Percentiles rank a stretch among this genome's conserved stretches.
phyloP scores from a whole-genome alignment of 2,888 invertebrate genomes.

The Drosophila algonquin region DNA sequence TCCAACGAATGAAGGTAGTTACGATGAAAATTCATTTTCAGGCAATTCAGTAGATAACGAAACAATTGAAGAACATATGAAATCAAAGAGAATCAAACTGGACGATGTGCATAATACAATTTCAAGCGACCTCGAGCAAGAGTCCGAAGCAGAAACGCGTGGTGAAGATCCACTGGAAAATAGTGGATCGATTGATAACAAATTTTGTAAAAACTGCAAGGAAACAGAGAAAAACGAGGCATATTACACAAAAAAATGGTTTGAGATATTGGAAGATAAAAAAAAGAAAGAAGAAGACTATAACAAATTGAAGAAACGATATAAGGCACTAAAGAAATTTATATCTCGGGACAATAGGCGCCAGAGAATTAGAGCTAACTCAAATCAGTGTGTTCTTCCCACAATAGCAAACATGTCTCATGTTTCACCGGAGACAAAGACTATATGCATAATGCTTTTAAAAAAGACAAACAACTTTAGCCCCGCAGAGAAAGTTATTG shows the following conservation, averaged over 20 bases:
- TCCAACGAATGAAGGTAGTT: neutral
- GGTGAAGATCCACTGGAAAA: neutral
- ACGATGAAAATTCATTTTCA: neutral
- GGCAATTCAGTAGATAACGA: neutral
- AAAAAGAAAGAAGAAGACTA: neutral
- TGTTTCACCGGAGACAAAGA: neutral
- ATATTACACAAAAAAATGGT: neutral
- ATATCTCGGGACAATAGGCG: neutral
- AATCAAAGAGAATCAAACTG: neutral
- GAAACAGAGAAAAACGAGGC: neutral
- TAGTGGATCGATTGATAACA: neutral
- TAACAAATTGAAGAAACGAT: neutral
- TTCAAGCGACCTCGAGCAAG: neutral
- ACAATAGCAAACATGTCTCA: neutral
- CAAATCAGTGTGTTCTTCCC: neutral
- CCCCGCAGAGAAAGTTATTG: constrained; percentile 57
- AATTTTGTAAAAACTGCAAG: neutral
- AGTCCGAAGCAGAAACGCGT: neutral
- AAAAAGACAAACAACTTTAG: neutral
- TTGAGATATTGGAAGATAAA: neutral
- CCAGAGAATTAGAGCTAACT: no score
- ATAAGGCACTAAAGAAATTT: neutral
- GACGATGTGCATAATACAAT: neutral
- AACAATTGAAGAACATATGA: neutral
- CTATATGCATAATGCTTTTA: neutral